Evolutionary conservation across 2,888 invertebrate genomes (phyloP), one percentile per base, ranked within the genome.

Genomic region (Pheosia gnoma): DNA sequence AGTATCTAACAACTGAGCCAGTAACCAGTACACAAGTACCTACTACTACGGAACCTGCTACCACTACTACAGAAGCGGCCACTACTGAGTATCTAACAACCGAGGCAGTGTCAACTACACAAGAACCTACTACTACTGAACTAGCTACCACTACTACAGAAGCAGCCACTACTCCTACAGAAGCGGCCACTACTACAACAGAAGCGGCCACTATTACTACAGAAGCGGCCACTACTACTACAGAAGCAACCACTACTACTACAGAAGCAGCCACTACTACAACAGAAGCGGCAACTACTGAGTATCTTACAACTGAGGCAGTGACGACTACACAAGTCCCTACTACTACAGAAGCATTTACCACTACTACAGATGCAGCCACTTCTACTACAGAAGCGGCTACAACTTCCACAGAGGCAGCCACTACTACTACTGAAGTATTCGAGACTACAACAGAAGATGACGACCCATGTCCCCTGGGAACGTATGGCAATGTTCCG

Each of bases 401-500:
- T 36, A 52, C 36, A 2, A 52, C n/a, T 41, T 2, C 66, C 1
- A 54, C 62, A 13, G 59, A 51, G 5, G 38, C 43, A 4, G n/a
- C 38, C 7, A 43, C 43, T 10, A 38, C 54, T 3, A 60, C 67
- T 2, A 62, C 64, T n/a, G 57, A 59, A 45, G 57, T 25, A 4
- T 3, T 56, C 3, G 41, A 39, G 13, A 41, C 56, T 47, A 63
- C 64, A 13, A 62, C 65, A 13, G 11, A 7, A 56, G 9, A 36
- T 4, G 52, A 53, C 59, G 10, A 59, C 43, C n/a, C 37, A 8
- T 68, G 68, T 9, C 60, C 61, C 3, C 67, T 72, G 3, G 77
- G 70, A 0, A 61, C 63, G 1, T 71, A 76, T 8, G 78, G 77
- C 0, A 71, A 75, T 41, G 57, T 78, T 0, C 67, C 79, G 2